Evolutionary conservation across 2,888 invertebrate genomes (phyloP).

Genomic region (Plebejus anna): DNA sequence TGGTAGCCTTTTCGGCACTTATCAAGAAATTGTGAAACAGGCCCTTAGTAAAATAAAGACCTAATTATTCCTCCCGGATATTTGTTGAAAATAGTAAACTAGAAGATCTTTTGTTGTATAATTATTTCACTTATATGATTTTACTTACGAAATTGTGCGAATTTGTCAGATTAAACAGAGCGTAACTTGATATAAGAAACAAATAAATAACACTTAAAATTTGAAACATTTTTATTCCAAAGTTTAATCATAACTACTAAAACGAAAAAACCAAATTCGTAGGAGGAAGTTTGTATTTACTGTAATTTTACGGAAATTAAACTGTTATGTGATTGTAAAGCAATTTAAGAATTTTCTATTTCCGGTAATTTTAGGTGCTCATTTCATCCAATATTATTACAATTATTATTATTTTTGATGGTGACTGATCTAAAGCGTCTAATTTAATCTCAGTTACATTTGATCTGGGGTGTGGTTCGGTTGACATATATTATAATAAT

Average conservation of each 20-base stretch:
- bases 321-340: constrained; percentile 1
- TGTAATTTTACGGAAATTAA: neutral
- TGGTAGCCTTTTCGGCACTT: too few relatives aligned
- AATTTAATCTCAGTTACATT: neutral
- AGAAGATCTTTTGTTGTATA: neutral
- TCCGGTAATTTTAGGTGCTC: neutral
- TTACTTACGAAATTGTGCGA: constrained; percentile 51
- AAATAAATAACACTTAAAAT: constrained; percentile 41
- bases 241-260: neutral
- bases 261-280: neutral
- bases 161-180: constrained; percentile 43
- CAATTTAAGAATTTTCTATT: constrained; percentile 21
- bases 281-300: neutral
- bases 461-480: neutral
- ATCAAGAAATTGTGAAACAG: too few relatives aligned
- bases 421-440: neutral
- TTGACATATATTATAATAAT: neutral
- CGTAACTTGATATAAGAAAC: constrained; percentile 31
- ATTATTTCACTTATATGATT: neutral
- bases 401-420: neutral
- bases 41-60: neutral
- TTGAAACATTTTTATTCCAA: constrained; percentile 35
- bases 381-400: neutral
- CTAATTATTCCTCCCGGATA: neutral
- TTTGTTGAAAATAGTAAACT: neutral